Evolutionary conservation across 1,140 invertebrate genomes (phyloP).

Genomic region (Daktulosphaira vitifoliae): DNA sequence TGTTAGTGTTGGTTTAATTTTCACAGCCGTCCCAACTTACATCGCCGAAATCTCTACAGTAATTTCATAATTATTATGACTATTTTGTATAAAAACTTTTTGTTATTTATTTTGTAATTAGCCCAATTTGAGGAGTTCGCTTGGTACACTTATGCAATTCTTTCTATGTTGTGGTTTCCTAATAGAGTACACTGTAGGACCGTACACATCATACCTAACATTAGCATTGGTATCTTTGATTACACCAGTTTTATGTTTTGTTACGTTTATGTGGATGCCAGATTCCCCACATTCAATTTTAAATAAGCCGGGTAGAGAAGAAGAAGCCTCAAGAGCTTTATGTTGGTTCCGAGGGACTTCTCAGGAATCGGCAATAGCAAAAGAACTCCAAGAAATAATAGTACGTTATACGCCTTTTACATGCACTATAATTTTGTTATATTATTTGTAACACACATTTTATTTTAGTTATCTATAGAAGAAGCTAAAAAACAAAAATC

Average conservation of each 20-base stretch:
- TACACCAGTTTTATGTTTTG: slow-evolving; percentile 53
- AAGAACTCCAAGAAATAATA: too few species aligned
- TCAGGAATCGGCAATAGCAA: too few species aligned
- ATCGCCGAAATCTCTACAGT: slow-evolving; percentile 77
- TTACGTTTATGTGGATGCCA: slow-evolving; percentile 63
- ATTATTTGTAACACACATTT: too few species aligned
- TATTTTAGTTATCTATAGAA: slow-evolving; percentile 46
- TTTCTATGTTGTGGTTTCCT: slow-evolving; percentile 68
- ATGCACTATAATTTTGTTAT: slow-evolving; percentile 37
- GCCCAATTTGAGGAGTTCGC: slow-evolving; percentile 33
- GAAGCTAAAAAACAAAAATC: slow-evolving; percentile 47
- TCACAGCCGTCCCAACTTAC: slow-evolving; percentile 72
- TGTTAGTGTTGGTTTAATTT: slow-evolving; percentile 60
- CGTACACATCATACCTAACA: slow-evolving; percentile 56
- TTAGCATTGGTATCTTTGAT: slow-evolving; percentile 56
- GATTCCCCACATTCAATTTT: slow-evolving; percentile 64
- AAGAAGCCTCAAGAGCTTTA: slow-evolving; percentile 15
- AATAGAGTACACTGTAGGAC: slow-evolving; percentile 64
- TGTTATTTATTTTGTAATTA: too few species aligned
- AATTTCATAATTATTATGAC: too few species aligned
- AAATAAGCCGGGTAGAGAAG: slow-evolving; percentile 12
- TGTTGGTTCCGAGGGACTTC: slow-evolving; percentile 28
- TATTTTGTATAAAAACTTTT: too few species aligned
- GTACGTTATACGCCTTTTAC: too few species aligned
- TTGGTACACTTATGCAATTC: slow-evolving; percentile 69